Conservation (phyloP, 30 jellyfish, hydroid and myxozoan species). For the Cassiopea andromeda region DNA sequence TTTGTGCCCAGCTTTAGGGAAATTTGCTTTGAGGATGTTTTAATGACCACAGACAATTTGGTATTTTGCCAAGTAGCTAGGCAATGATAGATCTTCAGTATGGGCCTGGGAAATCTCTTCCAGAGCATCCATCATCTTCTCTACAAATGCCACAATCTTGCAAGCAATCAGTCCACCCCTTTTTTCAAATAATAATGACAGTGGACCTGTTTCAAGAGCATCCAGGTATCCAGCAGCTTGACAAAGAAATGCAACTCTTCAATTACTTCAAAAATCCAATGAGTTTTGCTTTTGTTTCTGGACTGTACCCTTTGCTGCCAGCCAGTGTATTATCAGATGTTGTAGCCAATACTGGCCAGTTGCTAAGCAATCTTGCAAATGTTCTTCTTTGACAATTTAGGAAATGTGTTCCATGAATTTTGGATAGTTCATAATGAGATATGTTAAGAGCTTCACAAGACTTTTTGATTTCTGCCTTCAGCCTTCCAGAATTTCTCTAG, state of each 20-base stretch:
- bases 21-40: slow-evolving; percentile 30
- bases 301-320: slow-evolving; percentile 7
- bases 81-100: slow-evolving; percentile 22
- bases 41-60: background rate
- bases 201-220: slow-evolving; percentile 31
- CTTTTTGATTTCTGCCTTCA: slow-evolving; percentile 43
- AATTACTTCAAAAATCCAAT: slow-evolving; percentile 35
- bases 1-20: slow-evolving; percentile 47
- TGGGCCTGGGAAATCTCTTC: slow-evolving; percentile 48
- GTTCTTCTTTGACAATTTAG: slow-evolving; percentile 48
- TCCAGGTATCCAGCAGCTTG: slow-evolving; percentile 44
- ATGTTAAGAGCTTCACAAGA: slow-evolving; percentile 55
- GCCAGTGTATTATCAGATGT: slow-evolving; percentile 39
- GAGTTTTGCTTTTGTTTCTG: slow-evolving; percentile 62
- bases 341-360: slow-evolving; percentile 59
- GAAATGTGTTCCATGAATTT: slow-evolving; percentile 66
- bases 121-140: slow-evolving; percentile 40
- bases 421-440: slow-evolving; percentile 50
- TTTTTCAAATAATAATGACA: slow-evolving; percentile 26
- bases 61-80: slow-evolving; percentile 45
- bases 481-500: slow-evolving; percentile 62
- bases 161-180: slow-evolving; percentile 37
- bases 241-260: slow-evolving; percentile 12
- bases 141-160: slow-evolving; percentile 43
- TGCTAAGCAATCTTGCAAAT: slow-evolving; percentile 40